Evolutionary conservation across 2,113 vertebrate species (phyloP).

Genomic region (Thalassarche chlororhynchos): DNA sequence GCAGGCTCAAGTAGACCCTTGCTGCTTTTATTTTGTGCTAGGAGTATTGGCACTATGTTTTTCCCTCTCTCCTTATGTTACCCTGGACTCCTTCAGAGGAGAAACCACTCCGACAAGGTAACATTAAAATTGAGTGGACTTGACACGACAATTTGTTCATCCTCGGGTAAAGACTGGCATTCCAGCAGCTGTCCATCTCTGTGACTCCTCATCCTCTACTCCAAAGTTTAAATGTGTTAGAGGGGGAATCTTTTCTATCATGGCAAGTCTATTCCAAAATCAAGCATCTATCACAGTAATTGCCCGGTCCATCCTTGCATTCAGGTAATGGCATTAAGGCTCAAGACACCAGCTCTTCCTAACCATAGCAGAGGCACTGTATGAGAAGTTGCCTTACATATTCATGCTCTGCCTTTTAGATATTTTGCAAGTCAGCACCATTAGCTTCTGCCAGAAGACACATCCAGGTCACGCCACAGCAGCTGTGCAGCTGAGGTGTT

Average conservation of each 20-base stretch:
- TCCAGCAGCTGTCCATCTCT: neutral
- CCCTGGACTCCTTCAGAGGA: neutral
- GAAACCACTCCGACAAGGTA: neutral
- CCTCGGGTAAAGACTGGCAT: neutral
- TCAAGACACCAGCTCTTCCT: neutral
- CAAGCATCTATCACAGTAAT: neutral
- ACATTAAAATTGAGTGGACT: neutral
- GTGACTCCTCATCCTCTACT: neutral
- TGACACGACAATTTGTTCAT: neutral
- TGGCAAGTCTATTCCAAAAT: neutral
- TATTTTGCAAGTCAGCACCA: neutral
- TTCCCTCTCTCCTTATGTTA: neutral
- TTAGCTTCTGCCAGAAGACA: neutral
- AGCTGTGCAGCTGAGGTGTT: neutral
- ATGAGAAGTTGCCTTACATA: neutral
- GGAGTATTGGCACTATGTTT: neutral
- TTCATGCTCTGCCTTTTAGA: neutral
- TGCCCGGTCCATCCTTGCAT: neutral
- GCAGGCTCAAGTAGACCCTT: neutral
- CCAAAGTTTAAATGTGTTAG: neutral
- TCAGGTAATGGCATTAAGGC: neutral
- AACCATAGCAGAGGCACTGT: neutral
- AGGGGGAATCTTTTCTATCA: neutral
- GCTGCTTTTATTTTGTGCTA: neutral
- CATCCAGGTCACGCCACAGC: accelerated